These are phyloP conservation scores for Gymnodraco acuticeps DNA, from an alignment of 2,797 vertebrate species.

Conservation along the genomic window DNA sequence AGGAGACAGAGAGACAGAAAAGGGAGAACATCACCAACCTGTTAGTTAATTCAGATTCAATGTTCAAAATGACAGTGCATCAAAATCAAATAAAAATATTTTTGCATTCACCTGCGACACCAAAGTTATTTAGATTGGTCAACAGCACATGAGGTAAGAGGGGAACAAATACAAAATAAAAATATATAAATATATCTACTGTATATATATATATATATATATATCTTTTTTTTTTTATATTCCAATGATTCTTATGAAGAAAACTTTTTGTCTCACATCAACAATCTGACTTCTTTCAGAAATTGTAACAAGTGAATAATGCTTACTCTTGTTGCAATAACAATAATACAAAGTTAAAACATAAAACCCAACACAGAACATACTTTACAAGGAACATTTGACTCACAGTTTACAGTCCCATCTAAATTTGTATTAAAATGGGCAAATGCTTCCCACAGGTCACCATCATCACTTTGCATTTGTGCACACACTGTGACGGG, in stretches of 20 bases:
- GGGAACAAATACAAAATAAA: no score
- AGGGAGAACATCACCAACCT: neutral
- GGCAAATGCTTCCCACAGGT: conserved; percentile 77
- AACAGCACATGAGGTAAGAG: no score
- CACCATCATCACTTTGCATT: conserved; percentile 76
- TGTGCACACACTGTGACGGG: conserved; percentile 71
- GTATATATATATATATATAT: no score
- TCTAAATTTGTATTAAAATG: conserved; percentile 70
- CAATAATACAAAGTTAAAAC: neutral
- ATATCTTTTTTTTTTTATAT: no score
- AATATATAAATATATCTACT: no score
- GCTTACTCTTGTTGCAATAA: neutral
- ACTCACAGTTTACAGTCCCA: conserved; percentile 75
- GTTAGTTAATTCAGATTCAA: neutral
- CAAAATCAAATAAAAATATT: no score
- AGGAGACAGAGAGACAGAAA: conserved; percentile 5
- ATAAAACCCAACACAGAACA: neutral
- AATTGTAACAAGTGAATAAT: neutral
- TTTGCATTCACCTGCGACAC: no score
- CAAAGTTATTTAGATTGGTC: no score
- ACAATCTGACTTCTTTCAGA: neutral
- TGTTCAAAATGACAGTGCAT: no score
- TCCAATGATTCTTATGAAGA: no score
- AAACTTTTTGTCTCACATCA: neutral
- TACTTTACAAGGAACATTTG: neutral